Conservation (phyloP, 2,797 vertebrate genomes). For the Eidolon dupreanum region DNA sequence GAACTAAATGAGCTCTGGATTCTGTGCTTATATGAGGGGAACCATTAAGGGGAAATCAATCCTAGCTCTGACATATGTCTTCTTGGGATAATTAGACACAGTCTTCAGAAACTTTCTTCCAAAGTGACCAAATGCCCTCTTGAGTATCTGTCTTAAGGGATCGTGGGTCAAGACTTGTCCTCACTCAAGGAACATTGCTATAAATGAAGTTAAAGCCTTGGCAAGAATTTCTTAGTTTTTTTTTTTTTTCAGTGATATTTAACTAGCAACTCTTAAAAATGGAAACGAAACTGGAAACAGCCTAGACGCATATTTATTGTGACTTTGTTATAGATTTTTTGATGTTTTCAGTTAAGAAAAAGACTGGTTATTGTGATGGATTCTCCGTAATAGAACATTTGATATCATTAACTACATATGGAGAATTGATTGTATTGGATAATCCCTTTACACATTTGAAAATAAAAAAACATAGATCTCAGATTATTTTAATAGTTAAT, state of each 20-base stretch:
- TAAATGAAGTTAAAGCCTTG: not conserved
- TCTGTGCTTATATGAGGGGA: not conserved
- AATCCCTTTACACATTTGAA: not conserved
- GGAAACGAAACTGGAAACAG: not conserved
- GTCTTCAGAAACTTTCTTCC: slow-evolving; percentile 13
- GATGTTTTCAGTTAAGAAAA: not conserved
- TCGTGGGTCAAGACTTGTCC: not conserved
- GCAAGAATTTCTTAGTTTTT: not conserved
- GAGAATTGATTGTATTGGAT: slow-evolving; percentile 17
- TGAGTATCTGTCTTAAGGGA: not conserved
- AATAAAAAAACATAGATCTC: not conserved
- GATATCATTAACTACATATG: not conserved
- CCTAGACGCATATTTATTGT: not conserved
- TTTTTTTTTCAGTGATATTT: not conserved
- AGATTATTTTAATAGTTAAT: not conserved
- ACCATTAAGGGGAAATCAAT: not conserved
- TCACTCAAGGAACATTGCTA: not conserved
- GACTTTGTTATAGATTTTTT: not conserved
- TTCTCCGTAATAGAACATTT: not conserved
- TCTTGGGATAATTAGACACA: not conserved
- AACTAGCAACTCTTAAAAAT: not conserved
- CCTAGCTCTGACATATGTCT: not conserved
- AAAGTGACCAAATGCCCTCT: not conserved
- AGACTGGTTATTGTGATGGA: not conserved
- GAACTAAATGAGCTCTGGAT: not conserved